These are phyloP conservation scores for Dryoscopus gambensis DNA, from an alignment of 2,113 vertebrate species.

Conservation along the genomic window DNA sequence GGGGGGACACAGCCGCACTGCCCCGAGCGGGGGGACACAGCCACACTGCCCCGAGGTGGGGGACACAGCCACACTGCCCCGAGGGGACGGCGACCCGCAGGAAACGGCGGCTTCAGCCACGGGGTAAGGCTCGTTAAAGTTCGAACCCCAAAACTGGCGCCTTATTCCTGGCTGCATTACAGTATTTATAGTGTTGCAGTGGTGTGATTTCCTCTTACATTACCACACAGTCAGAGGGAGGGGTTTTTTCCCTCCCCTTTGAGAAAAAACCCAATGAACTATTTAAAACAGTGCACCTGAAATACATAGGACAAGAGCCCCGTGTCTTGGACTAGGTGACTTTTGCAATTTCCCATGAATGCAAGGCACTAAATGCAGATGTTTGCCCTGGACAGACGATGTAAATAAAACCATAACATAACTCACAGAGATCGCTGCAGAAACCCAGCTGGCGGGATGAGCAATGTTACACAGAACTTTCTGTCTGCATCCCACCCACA, in stretches of 20 bases:
- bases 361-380: not conserved
- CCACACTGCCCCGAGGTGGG: not conserved
- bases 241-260: fast-evolving
- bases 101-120: fast-evolving
- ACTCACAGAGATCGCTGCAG: not conserved
- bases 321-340: not conserved
- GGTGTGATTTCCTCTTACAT: not conserved
- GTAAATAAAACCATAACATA: not conserved
- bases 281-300: not conserved
- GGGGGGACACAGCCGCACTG: not conserved
- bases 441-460: not conserved
- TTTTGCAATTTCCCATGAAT: not conserved
- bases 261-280: fast-evolving
- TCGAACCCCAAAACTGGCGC: not conserved
- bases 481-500: not conserved
- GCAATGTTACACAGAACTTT: not conserved
- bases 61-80: not conserved
- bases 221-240: not conserved
- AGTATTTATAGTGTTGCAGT: not conserved
- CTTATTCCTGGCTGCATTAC: not conserved
- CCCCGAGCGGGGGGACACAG: fast-evolving
- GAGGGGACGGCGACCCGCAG: not conserved
- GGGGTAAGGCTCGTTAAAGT: fast-evolving
- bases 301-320: not conserved
- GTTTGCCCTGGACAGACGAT: not conserved